Base-by-base conservation (phyloP, 2,797 vertebrate species). In the Phalloptychus januarius region DNA sequence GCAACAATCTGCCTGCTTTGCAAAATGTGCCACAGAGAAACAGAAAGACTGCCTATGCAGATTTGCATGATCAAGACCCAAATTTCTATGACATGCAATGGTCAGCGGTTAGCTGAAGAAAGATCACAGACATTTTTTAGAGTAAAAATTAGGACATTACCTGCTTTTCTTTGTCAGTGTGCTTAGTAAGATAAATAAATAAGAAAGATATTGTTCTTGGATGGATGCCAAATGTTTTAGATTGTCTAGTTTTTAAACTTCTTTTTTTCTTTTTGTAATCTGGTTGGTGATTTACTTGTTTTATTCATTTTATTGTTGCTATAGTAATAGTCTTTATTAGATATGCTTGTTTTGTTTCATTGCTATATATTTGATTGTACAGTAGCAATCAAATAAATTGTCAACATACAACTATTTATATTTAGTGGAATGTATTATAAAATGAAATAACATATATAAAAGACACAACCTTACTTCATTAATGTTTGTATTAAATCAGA, bases 91-190 rank as follows among this genome's bases (percentile, higher is more conserved):
- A 50, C 58, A 65, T 77, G 61, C 71, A 46, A 20, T 79, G 75
- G 82, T 84, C 80, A 85, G 80, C 58, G 82, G 61, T 63, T 40
- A 48, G 77, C 67, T 75, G 67, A 6, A 76, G 65, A 87, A 79
- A 81, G 54, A 74, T 83, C 65, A 78, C 44, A 67, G 42, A 13
- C 58, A 23, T 65, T 61, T 81, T 79, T 79, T n/a, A 84, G 76
- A 69, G 74, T 86, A 67, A 80, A 79, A 77, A 76, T 38, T 72
- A 72, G 76, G 58, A 75, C 56, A 54, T 48, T 45, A 71, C 18
- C 0, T 74, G 46, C n/a, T 83, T 72, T 50, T 61, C 28, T 74
- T 75, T 6, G 7, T 42, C 52, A 72, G 50, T 54, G 67, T 63
- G 20, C 40, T 50, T 72, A 73, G 74, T 74, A 46, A 72, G 63